Conservation (phyloP, 1,140 invertebrate genomes). For the Drosophila sp. region DNA sequence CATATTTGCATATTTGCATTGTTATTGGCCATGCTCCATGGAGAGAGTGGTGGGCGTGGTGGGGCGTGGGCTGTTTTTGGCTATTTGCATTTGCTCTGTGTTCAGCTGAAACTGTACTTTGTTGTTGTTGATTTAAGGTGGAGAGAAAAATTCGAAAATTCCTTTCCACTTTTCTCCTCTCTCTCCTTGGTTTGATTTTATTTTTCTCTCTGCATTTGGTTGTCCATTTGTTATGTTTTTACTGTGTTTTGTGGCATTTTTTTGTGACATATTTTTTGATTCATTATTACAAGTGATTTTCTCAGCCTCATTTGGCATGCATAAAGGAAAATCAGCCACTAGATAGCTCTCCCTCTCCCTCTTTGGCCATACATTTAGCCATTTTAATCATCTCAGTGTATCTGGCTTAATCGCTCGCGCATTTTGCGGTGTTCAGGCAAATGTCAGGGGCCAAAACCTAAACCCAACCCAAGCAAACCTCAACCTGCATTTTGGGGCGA, state of each 20-base stretch:
- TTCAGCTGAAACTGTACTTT: slow-evolving; percentile 41
- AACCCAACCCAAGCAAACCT: slow-evolving; percentile 35
- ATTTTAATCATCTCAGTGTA: slow-evolving; percentile 62
- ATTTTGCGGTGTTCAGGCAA: slow-evolving; percentile 68
- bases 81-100: slow-evolving; percentile 45
- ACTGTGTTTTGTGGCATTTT: slow-evolving; percentile 20
- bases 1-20: slow-evolving; percentile 77
- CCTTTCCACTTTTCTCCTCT: slow-evolving; percentile 24
- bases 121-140: slow-evolving; percentile 55
- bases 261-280: slow-evolving; percentile 10
- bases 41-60: slow-evolving; percentile 19
- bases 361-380: slow-evolving; percentile 14
- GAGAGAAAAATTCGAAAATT: slow-evolving; percentile 24
- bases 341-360: too few relatives aligned
- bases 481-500: slow-evolving; percentile 15
- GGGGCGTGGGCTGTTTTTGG: slow-evolving; percentile 19
- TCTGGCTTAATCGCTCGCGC: slow-evolving; percentile 49
- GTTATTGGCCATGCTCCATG: slow-evolving; percentile 61
- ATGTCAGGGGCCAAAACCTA: slow-evolving; percentile 32
- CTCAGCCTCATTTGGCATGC: slow-evolving; percentile 71
- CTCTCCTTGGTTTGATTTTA: neutral
- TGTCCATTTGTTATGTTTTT: slow-evolving; percentile 48
- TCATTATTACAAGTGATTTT: slow-evolving; percentile 66
- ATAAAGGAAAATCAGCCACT: slow-evolving; percentile 52
- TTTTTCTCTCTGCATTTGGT: slow-evolving; percentile 10